These are phyloP conservation scores for Drosophila falleni DNA, from an alignment of 2,888 invertebrate genomes.

Conservation along the genomic window DNA sequence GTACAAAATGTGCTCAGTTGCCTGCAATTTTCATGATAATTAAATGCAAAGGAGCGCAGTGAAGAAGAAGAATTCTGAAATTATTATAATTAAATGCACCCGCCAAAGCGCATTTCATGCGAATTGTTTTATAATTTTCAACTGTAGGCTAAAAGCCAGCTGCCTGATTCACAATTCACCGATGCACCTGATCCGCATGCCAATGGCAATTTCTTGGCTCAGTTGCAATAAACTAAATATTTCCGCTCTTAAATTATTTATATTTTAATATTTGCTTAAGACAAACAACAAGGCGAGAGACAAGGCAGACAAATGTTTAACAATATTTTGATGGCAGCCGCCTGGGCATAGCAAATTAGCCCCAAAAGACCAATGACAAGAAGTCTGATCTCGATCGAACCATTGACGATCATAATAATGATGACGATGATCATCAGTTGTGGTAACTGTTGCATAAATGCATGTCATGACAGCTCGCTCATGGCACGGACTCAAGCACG, in stretches of 20 bases:
- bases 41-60: conserved; percentile 67
- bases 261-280: conserved; percentile 65
- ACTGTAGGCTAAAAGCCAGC: conserved; percentile 49
- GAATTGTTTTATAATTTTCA: conserved; percentile 78
- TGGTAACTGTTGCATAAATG: conserved; percentile 75
- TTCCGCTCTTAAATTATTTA: conserved; percentile 83
- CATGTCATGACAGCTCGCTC: conserved; percentile 72
- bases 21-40: conserved; percentile 73
- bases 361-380: conserved; percentile 53
- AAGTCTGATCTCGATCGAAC: conserved; percentile 37
- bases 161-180: conserved; percentile 32
- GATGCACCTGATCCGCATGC: conserved; percentile 51
- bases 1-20: conserved; percentile 48
- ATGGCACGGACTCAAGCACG: conserved; percentile 30
- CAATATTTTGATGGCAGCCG: conserved; percentile 78
- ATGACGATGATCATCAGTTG: conserved; percentile 21
- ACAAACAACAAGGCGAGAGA: conserved; percentile 42
- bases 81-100: conserved; percentile 80
- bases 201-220: conserved; percentile 12
- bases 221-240: conserved; percentile 83
- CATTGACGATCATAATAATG: conserved; percentile 29
- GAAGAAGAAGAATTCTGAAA: conserved; percentile 46
- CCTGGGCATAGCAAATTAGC: conserved; percentile 77
- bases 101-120: conserved; percentile 73
- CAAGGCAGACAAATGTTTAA: conserved; percentile 68